These are phyloP conservation scores for Tenthredo mesomela DNA, from an alignment of 2,888 invertebrate genomes.

Conservation along the genomic window DNA sequence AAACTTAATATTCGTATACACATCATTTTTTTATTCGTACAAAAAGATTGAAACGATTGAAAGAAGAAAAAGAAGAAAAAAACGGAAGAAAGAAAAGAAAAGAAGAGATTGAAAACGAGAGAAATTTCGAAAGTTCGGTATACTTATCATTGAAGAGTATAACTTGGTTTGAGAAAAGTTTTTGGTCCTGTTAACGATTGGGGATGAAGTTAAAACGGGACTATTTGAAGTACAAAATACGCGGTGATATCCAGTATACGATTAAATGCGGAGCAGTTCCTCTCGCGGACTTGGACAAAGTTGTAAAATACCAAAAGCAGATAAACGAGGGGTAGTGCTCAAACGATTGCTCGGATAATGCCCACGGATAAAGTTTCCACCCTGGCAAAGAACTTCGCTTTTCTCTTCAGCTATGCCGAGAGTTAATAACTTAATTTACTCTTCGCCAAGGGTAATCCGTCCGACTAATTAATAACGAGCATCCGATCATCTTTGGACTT, in stretches of 20 bases:
- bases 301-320: conserved; percentile 50
- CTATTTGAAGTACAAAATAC: conserved; percentile 37
- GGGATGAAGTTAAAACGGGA: conserved; percentile 40
- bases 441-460: conserved; percentile 24
- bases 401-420: conserved; percentile 38
- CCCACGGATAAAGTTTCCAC: conserved; percentile 28
- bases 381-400: conserved; percentile 16
- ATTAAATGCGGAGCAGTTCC: background rate
- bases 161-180: background rate
- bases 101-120: background rate
- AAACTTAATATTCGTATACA: background rate
- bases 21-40: too few relatives aligned
- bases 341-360: conserved; percentile 44
- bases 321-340: conserved; percentile 41
- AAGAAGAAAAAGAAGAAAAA: background rate
- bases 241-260: background rate
- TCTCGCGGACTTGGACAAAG: conserved; percentile 36
- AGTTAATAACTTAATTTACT: conserved; percentile 47
- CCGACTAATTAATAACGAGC: conserved; percentile 25
- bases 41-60: background rate
- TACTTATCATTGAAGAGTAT: conserved; percentile 3
- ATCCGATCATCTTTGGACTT: background rate
- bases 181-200: conserved; percentile 20
- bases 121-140: background rate
- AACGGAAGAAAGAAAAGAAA: background rate